Base-by-base conservation (phyloP, 2,888 invertebrate genomes). In the Miltochrista miniata region DNA sequence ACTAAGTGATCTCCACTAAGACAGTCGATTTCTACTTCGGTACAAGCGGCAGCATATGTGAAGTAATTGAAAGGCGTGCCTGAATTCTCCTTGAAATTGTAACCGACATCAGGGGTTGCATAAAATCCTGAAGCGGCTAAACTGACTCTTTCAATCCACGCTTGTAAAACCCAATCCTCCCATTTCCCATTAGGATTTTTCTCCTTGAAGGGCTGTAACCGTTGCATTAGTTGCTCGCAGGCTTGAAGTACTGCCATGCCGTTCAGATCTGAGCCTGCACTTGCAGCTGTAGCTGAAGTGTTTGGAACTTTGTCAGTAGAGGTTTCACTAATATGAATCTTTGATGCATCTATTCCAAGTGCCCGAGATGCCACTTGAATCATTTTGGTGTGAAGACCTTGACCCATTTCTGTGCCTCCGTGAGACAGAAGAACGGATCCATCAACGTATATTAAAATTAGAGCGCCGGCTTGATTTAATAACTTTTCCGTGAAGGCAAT, bases 331-430 rank as follows among this genome's bases (percentile, higher is more conserved):
- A 97, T 95, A 75, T 97, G 96, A 68, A 98, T 96, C 70, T 94
- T 93, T 0, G 95, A 93, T 0, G 93, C 79, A 3, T 96, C 94
- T 31, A 97, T 93, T 44, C 93, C 94, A 11, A 98, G 87, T 0
- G 92, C 93, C 56, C 95, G 92, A 39, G 97, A 95, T 3, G 97
- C 96, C 10, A 97, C 95, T 93, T 98, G 98, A 47, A 97, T 95
- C 96, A 98, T 97, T 92, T 99, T 99, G 0, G 97, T 99, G 78
- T 98, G 96, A 4, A 99, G 90, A 1, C 99, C 99, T 89, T 99
- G 99, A 0, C 99, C 99, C 96, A 99, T 98, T 92, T 99, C 99
- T 8, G 96, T 96, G n/a, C 98, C 98, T 31, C 97, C 98, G 77
- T 98, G 98, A 0, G 96, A 94, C 13, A 99, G 70, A 10, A 98